A percentile compares a stretch with the other conserved stretches of the same genome.
These are phyloP conservation scores for Oxystoma pomonae DNA, from an alignment of 2,888 invertebrate species.

Conservation along the genomic window DNA sequence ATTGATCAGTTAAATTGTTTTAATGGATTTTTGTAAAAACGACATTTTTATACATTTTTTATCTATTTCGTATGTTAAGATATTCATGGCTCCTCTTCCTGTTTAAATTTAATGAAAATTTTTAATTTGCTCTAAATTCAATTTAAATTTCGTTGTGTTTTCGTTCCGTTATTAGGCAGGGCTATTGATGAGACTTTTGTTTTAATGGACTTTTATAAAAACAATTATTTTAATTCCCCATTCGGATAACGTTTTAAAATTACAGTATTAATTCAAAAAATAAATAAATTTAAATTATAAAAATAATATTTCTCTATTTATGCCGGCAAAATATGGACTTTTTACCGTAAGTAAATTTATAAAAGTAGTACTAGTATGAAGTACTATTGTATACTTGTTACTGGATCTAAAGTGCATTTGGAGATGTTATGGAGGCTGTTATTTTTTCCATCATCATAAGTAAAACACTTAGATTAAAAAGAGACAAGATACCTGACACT, in stretches of 20 bases:
- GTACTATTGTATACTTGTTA: too few relatives aligned
- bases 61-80: background rate
- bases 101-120: background rate
- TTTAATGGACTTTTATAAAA: background rate
- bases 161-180: background rate
- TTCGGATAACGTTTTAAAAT: background rate
- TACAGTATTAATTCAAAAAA: background rate
- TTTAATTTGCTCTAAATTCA: background rate
- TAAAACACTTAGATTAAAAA: too few relatives aligned
- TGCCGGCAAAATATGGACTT: too few relatives aligned
- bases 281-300: background rate
- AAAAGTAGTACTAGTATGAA: too few relatives aligned
- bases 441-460: too few relatives aligned
- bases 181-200: background rate
- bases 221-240: background rate
- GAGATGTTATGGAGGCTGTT: too few relatives aligned
- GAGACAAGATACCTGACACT: too few relatives aligned
- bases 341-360: too few relatives aligned
- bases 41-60: background rate
- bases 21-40: background rate
- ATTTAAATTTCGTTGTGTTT: background rate
- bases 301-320: background rate
- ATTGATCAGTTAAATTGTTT: background rate
- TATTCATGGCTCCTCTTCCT: background rate
- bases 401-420: too few relatives aligned